Evolutionary conservation across 2,113 vertebrate genomes (phyloP), one percentile per base, ranked within the genome.

Genomic region (Trogon melanurus): DNA sequence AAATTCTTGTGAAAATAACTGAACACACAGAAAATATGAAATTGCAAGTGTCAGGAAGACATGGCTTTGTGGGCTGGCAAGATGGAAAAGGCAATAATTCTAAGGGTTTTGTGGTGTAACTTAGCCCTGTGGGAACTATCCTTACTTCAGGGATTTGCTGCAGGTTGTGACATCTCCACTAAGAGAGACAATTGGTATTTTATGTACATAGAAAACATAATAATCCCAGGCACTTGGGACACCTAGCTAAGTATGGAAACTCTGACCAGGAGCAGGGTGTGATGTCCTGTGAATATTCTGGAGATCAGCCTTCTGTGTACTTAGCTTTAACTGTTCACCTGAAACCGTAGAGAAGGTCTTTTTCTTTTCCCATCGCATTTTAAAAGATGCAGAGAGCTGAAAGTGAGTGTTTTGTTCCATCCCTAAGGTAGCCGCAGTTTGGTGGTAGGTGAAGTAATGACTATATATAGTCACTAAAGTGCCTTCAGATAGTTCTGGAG

Each of bases 381-480:
- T 65, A 72, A 97, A 94, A 96, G 88, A 94, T 86, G 84, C 93
- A 95, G 94, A 66, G 93, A 93, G 56, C 64, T 91, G 93, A 94
- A 88, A 91, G 85, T 47, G 7, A 85, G 87, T 62, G 87, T 86
- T 95, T 95, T 93, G 65, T 96, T 85, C 95, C 92, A 91, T 96
- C 83, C 48, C 82, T 80, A 67, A 97, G 92, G 95, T 96, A 92
- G 95, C 94, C 87, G 1, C 73, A 80, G 82, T 96, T 96, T 90
- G 71, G 79, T 70, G 69, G 92, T 96, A 78, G 90, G 69, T 96
- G 96, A 95, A 97, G 57, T 71, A 85, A 83, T 95, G 71, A 93
- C 97, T 98, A 97, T 97, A 96, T 96, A 98, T 97, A 98, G 97
- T 80, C 62, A 73, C 84, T 95, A 89, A 97, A 97, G 94, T 83